These are phyloP conservation scores for Caenorhabditis parvicauda DNA, from an alignment of 2,888 invertebrate species.

Conservation along the genomic window DNA sequence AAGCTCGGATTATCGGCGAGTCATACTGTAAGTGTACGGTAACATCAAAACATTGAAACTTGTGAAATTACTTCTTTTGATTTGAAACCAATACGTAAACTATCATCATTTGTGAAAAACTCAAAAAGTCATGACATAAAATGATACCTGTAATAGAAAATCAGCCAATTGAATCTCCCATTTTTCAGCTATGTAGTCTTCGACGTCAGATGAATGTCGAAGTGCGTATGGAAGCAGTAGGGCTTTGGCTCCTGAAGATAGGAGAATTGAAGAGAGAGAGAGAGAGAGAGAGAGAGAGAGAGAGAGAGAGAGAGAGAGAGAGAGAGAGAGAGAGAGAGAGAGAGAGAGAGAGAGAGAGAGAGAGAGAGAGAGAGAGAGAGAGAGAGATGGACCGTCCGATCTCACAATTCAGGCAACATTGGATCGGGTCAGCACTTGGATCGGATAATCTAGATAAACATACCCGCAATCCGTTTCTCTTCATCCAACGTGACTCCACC, in stretches of 20 bases:
- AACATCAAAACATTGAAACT: too few relatives aligned
- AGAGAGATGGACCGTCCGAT: background rate
- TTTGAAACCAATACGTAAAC: too few relatives aligned
- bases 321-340: background rate
- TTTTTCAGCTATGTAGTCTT: slow-evolving; percentile 57
- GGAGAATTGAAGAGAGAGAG: background rate
- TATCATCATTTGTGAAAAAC: too few relatives aligned
- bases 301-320: too few relatives aligned
- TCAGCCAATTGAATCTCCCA: slow-evolving; percentile 59
- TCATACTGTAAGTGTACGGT: too few relatives aligned
- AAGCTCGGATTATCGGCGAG: slow-evolving; percentile 40
- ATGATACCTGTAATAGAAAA: slow-evolving; percentile 46
- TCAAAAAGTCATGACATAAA: slow-evolving; percentile 35
- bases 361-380: too few relatives aligned
- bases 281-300: too few relatives aligned
- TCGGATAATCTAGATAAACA: too few relatives aligned
- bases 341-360: too few relatives aligned
- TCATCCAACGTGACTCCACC: slow-evolving; percentile 56
- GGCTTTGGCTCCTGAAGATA: slow-evolving; percentile 51
- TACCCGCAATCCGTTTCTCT: slow-evolving; percentile 40
- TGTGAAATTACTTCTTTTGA: too few relatives aligned
- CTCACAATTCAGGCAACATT: too few relatives aligned
- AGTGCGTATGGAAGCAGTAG: slow-evolving; percentile 61
- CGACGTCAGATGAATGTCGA: slow-evolving; percentile 47
- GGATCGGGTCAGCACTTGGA: too few relatives aligned